Conservation (phyloP, 2,113 vertebrate species). For the Corythornis madagascariensis region DNA sequence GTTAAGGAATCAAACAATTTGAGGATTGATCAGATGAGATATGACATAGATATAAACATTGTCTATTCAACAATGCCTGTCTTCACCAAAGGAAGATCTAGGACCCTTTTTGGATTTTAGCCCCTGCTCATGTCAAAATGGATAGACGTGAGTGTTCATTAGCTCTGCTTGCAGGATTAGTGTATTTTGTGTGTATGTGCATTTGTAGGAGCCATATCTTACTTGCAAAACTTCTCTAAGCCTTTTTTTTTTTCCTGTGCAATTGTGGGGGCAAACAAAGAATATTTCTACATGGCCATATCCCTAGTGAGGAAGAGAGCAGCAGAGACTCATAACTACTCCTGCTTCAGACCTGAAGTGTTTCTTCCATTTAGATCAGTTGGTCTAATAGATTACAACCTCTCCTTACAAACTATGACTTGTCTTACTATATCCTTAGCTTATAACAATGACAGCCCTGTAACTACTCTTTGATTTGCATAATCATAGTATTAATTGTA, state of each 20-base stretch:
- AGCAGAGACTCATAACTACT: not conserved
- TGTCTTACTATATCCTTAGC: not conserved
- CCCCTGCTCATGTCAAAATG: not conserved
- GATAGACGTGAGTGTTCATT: not conserved
- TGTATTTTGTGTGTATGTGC: not conserved
- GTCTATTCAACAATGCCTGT: not conserved
- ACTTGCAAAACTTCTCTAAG: not conserved
- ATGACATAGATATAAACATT: rapidly evolving
- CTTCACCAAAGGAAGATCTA: not conserved
- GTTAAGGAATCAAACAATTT: not conserved
- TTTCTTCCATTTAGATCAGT: not conserved
- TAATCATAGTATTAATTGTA: not conserved
- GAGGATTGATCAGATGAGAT: not conserved
- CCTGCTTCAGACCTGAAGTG: not conserved
- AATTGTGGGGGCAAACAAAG: not conserved
- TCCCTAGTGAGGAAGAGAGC: not conserved
- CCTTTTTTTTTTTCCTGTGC: not conserved
- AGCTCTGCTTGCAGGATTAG: not conserved
- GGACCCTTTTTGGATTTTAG: not conserved
- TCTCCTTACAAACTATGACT: not conserved
- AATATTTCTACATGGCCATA: not conserved
- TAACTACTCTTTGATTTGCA: not conserved
- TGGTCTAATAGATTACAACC: not conserved
- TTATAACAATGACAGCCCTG: not conserved
- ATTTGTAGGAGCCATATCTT: not conserved